phyloP scores from a whole-genome alignment of 2,113 vertebrate genomes.

The Brachionichthys hirsutus region DNA sequence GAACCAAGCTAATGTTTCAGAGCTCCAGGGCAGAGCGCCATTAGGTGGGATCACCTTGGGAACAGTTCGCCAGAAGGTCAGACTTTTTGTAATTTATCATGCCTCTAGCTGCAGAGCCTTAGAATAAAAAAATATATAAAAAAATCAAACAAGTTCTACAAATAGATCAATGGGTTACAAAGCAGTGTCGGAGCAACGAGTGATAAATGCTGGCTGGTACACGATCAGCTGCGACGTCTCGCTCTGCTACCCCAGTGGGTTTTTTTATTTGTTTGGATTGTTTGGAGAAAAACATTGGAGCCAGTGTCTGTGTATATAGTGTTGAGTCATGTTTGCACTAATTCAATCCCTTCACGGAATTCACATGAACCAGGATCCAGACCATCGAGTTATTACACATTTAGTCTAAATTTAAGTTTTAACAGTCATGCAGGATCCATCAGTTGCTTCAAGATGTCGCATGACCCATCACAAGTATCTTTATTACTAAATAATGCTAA shows the following conservation, averaged over 20 bases:
- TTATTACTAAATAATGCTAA: background rate
- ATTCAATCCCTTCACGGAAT: no score
- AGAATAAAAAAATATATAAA: constrained; percentile 27
- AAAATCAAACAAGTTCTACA: constrained; percentile 23
- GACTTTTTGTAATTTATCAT: background rate
- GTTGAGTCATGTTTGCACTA: no score
- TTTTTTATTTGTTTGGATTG: constrained; percentile 1
- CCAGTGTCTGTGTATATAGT: background rate
- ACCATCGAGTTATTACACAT: no score
- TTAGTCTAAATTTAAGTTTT: background rate
- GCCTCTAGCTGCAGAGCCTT: constrained; percentile 8
- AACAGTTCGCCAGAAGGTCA: constrained; percentile 34
- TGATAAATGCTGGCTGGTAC: constrained; percentile 20
- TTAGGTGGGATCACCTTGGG: constrained; percentile 1
- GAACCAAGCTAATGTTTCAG: constrained; percentile 28
- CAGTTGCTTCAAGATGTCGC: background rate
- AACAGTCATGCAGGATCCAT: background rate
- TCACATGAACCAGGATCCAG: no score
- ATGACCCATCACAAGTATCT: background rate
- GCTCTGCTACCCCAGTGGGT: background rate
- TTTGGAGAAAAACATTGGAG: no score
- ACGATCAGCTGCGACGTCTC: constrained; percentile 13
- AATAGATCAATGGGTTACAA: constrained; percentile 19
- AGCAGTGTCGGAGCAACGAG: constrained; percentile 2
- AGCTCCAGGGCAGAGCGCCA: constrained; percentile 31